Percentiles rank a stretch among this genome's conserved stretches.
phyloP scores from a whole-genome alignment of 2,113 vertebrate species.

The Boulengeromyrus knoepffleri region DNA sequence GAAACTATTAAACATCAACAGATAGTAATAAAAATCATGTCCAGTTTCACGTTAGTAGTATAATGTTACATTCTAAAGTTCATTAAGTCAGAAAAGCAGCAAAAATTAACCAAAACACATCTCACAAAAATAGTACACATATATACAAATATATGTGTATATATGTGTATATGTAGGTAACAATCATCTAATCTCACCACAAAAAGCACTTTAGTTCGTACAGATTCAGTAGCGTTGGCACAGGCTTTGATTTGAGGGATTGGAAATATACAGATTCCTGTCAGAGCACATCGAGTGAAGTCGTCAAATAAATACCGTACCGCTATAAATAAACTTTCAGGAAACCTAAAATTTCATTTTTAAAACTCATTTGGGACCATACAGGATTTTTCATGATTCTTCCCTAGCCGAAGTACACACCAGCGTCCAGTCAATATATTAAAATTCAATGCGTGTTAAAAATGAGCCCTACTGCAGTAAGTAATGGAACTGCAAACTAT shows the following conservation, averaged over 20 bases:
- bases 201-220: slow-evolving; percentile 77
- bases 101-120: slow-evolving; percentile 66
- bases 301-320: not conserved
- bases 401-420: not conserved
- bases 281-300: not conserved
- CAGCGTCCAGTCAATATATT: not conserved
- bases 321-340: not conserved
- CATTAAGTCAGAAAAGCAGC: slow-evolving; percentile 72
- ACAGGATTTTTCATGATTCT: not conserved
- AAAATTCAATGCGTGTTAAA: not conserved
- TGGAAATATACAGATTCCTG: slow-evolving; percentile 13
- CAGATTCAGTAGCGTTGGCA: slow-evolving; percentile 76
- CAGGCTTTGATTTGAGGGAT: slow-evolving; percentile 38
- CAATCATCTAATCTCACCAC: slow-evolving; percentile 61
- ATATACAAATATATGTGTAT: slow-evolving; percentile 41
- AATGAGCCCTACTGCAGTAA: not conserved
- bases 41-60: slow-evolving; percentile 75
- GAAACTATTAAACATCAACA: slow-evolving; percentile 72
- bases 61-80: slow-evolving; percentile 83
- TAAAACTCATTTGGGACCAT: slow-evolving; percentile 11
- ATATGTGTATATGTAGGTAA: slow-evolving; percentile 44
- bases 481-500: not conserved
- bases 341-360: not conserved
- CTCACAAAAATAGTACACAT: slow-evolving; percentile 46
- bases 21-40: slow-evolving; percentile 78